Evolutionary conservation across 2,113 vertebrate species (phyloP), one percentile per base, ranked within the genome.

Genomic region (Podarcis muralis): DNA sequence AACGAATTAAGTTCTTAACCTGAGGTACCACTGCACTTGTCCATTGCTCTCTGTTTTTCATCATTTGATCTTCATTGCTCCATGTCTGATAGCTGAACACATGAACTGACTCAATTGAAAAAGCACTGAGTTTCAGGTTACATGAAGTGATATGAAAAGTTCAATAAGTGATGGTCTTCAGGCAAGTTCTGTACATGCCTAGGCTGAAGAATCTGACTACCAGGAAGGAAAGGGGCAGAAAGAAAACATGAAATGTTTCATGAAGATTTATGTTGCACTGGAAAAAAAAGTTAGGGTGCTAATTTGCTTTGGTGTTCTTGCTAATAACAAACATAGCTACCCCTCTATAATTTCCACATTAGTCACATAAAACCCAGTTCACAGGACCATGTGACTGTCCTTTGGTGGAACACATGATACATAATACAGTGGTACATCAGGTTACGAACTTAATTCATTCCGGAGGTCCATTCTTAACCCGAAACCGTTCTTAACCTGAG

Each of bases 371-470:
- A 93, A 53, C 3, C 1, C 0, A 0, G 35, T 2, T 88, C 77
- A 69, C 2, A 4, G 5, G 65, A 30, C 3, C 0, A 0, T 15
- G 27, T 4, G 81, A 59, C 11, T 62, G 37, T 13, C 35, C 59
- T 74, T 80, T n/a, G 0, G 0, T 0, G 0, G 57, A 65, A 37
- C 83, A 71, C 66, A 66, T 0, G 16, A 65, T 1, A 6, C 0
- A 0, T 0, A 23, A n/a, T 9, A 43, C 43, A 43, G 7, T 43
- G 43, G 43, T 43, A 43, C 7, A 6, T 43, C 40, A 1, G 43
- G 43, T 43, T 43, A 43, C 6, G 43, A 43, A 43, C 43, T 7
- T 8, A 43, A 43, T 43, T 8, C 43, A 5, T 43, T 7, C 43
- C 43, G 43, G 43, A 43, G 5, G 43, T 43, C 43, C 43, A 1